Conservation (phyloP, 2,113 vertebrate genomes). For the Gila orcuttii region DNA sequence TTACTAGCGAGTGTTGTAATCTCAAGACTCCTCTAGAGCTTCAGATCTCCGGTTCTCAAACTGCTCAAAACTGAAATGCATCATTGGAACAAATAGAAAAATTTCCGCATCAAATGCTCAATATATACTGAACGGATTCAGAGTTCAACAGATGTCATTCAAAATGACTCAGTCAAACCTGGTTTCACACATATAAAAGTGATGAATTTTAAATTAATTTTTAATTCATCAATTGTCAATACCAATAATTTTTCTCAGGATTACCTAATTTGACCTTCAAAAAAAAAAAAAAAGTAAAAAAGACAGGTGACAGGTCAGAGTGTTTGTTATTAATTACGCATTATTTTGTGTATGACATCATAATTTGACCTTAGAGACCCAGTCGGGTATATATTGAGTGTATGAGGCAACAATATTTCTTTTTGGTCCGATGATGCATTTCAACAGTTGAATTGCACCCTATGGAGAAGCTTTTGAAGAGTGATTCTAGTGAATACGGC, state of each 20-base stretch:
- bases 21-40: not conserved
- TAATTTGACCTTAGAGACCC: not conserved
- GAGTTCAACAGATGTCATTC: not conserved
- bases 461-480: not conserved
- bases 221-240: too few relatives aligned
- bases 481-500: not conserved
- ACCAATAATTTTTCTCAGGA: too few relatives aligned
- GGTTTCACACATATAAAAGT: not conserved
- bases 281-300: too few relatives aligned
- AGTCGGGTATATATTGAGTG: not conserved
- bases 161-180: not conserved
- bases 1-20: not conserved
- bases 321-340: not conserved
- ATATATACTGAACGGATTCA: not conserved
- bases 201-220: too few relatives aligned
- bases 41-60: not conserved
- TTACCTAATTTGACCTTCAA: too few relatives aligned
- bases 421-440: not conserved
- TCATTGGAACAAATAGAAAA: not conserved
- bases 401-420: not conserved
- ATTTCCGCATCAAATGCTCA: too few relatives aligned
- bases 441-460: not conserved
- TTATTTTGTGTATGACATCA: not conserved
- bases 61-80: not conserved
- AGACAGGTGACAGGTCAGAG: not conserved